Percentiles rank a stretch among this genome's conserved stretches.
phyloP scores from a whole-genome alignment of 2,888 invertebrate genomes.

The Meteorus cinctellus region DNA sequence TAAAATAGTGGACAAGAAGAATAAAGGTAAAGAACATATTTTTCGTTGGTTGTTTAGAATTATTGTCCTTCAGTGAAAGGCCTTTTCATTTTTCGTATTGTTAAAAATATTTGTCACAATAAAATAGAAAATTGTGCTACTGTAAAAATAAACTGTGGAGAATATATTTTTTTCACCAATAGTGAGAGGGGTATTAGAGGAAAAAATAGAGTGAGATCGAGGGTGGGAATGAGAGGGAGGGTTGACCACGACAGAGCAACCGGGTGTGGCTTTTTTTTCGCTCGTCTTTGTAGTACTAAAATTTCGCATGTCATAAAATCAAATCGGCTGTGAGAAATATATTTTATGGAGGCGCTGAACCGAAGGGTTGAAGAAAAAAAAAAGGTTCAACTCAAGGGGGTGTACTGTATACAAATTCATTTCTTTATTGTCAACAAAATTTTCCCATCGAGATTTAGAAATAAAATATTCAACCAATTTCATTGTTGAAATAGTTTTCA shows the following conservation, averaged over 20 bases:
- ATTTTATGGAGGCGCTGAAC: neutral
- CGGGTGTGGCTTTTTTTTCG: neutral
- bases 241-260: neutral
- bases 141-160: neutral
- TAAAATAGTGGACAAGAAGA: neutral
- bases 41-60: neutral
- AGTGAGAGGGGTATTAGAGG: neutral
- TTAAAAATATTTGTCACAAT: neutral
- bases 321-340: conserved; percentile 1
- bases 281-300: conserved; percentile 33
- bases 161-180: neutral
- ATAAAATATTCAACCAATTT: neutral
- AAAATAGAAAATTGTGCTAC: neutral
- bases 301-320: conserved; percentile 30
- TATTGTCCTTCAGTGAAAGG: neutral
- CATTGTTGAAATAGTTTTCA: no score
- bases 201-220: neutral
- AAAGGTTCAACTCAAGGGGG: neutral
- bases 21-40: neutral
- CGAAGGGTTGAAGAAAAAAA: neutral
- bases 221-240: neutral
- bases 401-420: neutral
- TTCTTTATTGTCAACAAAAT: neutral
- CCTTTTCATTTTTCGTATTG: neutral
- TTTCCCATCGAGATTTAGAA: neutral